Evolutionary conservation across 2,797 vertebrate species (phyloP).

Genomic region (Brachyalestes nurse): DNA sequence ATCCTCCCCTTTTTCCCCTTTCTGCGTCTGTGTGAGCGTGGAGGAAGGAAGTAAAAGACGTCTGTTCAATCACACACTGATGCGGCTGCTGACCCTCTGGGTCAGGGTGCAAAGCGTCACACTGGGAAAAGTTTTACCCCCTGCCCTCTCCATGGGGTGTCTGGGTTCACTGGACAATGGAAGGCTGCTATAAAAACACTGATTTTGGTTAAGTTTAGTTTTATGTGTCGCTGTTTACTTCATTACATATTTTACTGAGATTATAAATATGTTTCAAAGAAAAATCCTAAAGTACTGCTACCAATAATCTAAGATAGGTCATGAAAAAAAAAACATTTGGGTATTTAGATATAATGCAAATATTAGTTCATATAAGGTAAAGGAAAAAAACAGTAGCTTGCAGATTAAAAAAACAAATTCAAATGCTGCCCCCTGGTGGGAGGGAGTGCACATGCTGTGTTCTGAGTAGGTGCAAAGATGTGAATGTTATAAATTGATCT

Average conservation of each 20-base stretch:
- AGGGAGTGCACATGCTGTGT: neutral
- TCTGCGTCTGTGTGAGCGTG: neutral
- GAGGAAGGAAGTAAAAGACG: conserved; percentile 27
- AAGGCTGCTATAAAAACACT: neutral
- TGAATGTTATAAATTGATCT: neutral
- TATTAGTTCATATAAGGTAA: too few relatives aligned
- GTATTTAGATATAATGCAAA: too few relatives aligned
- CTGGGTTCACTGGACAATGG: conserved; percentile 2
- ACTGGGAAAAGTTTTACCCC: neutral
- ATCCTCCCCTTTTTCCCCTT: neutral
- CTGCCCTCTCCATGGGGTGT: neutral
- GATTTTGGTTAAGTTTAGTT: neutral
- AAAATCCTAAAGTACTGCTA: too few relatives aligned
- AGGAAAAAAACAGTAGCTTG: too few relatives aligned
- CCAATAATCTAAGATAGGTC: too few relatives aligned
- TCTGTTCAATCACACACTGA: conserved; percentile 37
- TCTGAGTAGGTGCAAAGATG: neutral
- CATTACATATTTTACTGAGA: neutral
- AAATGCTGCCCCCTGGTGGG: conserved; percentile 14
- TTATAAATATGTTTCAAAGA: too few relatives aligned
- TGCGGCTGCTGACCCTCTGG: neutral
- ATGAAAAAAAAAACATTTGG: too few relatives aligned
- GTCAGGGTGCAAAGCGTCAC: neutral
- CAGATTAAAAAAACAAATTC: too few relatives aligned
- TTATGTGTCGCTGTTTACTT: too few relatives aligned